Conservation (phyloP, 2,797 vertebrate species). For the Cynodonichthys magdalenae region DNA sequence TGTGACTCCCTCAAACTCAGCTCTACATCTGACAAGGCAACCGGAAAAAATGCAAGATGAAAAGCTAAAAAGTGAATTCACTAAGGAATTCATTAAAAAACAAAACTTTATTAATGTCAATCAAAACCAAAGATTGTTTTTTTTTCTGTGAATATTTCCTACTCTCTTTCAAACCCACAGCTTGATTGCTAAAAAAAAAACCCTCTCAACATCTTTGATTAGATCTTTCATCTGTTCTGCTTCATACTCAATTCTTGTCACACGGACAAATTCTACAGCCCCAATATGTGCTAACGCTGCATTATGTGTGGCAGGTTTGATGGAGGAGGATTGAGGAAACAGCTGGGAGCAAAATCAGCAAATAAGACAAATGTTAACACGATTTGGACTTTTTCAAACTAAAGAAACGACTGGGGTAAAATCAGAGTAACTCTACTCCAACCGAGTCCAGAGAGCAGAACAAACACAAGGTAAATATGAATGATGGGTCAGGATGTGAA, state of each 20-base stretch:
- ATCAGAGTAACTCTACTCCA: no score
- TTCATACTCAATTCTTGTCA: no score
- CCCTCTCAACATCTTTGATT: no score
- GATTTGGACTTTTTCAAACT: background rate
- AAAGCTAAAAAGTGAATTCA: conserved; percentile 10
- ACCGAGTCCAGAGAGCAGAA: no score
- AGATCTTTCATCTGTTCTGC: no score
- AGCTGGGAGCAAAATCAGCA: background rate
- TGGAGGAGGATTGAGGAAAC: background rate
- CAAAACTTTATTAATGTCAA: background rate
- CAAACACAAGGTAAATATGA: no score
- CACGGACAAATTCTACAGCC: background rate
- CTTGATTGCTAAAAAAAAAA: no score
- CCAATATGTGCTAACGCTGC: background rate
- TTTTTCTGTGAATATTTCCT: background rate
- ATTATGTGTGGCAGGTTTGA: background rate
- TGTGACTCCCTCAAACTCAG: conserved; percentile 3
- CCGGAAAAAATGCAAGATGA: conserved; percentile 9
- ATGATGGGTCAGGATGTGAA: no score
- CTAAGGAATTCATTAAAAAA: conserved; percentile 3
- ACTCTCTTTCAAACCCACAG: no score
- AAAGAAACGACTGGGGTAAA: no score
- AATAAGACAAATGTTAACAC: background rate
- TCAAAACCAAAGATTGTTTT: no score
- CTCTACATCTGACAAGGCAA: conserved; percentile 19